Evolutionary conservation across 30 jellyfish, hydroid and myxozoan species (phyloP), one percentile per base, ranked within the genome.

Genomic region (Hydractinia echinata): DNA sequence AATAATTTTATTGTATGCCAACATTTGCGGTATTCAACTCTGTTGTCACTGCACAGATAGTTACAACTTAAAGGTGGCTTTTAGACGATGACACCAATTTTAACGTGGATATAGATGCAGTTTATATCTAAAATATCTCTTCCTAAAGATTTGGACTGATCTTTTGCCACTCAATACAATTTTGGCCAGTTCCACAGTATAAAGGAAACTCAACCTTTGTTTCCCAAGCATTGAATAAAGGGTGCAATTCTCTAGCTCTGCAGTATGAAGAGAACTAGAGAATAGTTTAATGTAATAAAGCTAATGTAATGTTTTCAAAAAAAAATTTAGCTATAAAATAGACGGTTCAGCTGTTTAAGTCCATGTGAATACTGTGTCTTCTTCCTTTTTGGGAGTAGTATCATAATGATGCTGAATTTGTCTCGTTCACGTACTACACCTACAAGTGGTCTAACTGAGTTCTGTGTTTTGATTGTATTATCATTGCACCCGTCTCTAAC

Each of bases 301-400:
- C 79, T 49, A 16, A 16, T 0, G 79, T 68, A 68, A 68, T 68
- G 79, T 68, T 68, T 16, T 68, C 21, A 68, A 15, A 68, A 30
- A 15, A 76, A 4, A 6, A 49, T 78, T 54, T 78, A 79, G 79
- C 5, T 14, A 49, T 9, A 5, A 76, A 54, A 76, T 50, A 76
- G 84, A 5, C 84, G 49, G 51, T 76, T 76, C 54, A 16, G 19
- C 69, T 11, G 69, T 58, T 58, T 58, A 11, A 16, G 1, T 58
- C 69, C 15, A 11, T 16, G 1, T 58, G 15, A 13, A 9, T 56
- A 56, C 10, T 10, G 68, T 9, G n/a, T 9, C 68, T 56, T 56
- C 68, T 56, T 56, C n/a, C 68, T 56, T 56, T 56, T 56, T n/a
- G 68, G 68, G 13, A 56, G n/a, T n/a, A n/a, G 68, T 56, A n/a